Percentiles rank a stretch among this genome's conserved stretches.
These are phyloP conservation scores for Mesoligia furuncula DNA, from an alignment of 2,888 invertebrate genomes.

Conservation along the genomic window DNA sequence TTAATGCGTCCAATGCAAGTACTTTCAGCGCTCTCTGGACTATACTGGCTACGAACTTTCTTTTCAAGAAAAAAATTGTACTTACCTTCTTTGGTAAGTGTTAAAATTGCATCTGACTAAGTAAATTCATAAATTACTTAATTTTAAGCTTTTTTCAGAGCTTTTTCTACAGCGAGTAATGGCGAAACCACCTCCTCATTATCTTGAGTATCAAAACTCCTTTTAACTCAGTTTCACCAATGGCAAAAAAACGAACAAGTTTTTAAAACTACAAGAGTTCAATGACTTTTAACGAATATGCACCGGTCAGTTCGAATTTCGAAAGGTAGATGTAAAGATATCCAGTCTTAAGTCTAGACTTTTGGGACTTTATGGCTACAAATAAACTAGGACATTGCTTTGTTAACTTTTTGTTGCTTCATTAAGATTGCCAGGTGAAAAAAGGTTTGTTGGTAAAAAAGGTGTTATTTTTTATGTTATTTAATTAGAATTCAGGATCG, in stretches of 20 bases:
- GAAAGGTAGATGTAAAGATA: constrained; percentile 62
- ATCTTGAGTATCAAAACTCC: constrained; percentile 26
- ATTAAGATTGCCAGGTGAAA: constrained; percentile 15
- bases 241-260: constrained; percentile 52
- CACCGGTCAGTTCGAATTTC: constrained; percentile 55
- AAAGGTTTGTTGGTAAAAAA: background rate
- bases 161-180: background rate
- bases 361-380: constrained; percentile 44
- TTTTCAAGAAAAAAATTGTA: background rate
- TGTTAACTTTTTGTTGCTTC: constrained; percentile 27
- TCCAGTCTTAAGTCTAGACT: constrained; percentile 60
- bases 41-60: background rate
- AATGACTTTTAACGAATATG: constrained; percentile 53
- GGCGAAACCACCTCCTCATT: constrained; percentile 7
- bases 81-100: background rate
- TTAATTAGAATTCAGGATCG: background rate
- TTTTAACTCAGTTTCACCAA: constrained; percentile 37
- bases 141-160: background rate
- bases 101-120: too few species aligned
- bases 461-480: background rate
- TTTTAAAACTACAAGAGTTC: constrained; percentile 53
- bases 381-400: constrained; percentile 52
- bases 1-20: background rate
- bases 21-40: background rate
- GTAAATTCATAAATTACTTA: background rate